Percentiles rank a stretch among this genome's conserved stretches.
phyloP scores from a whole-genome alignment of 2,888 invertebrate species.

The Galerucella calmariensis region DNA sequence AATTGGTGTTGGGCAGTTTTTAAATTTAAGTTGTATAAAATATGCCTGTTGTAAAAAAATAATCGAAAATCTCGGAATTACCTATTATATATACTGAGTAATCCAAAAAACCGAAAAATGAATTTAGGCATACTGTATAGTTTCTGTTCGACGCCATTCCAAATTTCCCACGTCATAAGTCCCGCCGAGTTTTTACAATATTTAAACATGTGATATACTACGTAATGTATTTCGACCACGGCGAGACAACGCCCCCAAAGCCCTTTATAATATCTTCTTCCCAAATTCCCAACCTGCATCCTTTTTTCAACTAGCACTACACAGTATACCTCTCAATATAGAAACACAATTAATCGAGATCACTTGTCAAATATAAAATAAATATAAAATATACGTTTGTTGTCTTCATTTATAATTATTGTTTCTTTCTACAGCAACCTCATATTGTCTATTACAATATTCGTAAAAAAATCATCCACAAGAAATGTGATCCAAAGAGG shows the following conservation, averaged over 20 bases:
- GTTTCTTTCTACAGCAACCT: slow-evolving; percentile 32
- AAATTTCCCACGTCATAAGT: slow-evolving; percentile 44
- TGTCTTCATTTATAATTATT: slow-evolving; percentile 56
- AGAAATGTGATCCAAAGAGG: neutral
- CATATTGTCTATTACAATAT: neutral
- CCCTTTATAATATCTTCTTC: slow-evolving; percentile 36
- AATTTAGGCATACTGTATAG: slow-evolving; percentile 33
- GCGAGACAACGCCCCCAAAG: slow-evolving; percentile 48
- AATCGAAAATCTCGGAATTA: slow-evolving; percentile 10
- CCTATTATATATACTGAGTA: slow-evolving; percentile 33
- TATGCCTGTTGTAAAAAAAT: slow-evolving; percentile 11
- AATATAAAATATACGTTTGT: slow-evolving; percentile 62
- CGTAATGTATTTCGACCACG: slow-evolving; percentile 59
- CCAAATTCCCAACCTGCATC: slow-evolving; percentile 49
- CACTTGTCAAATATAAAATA: slow-evolving; percentile 63
- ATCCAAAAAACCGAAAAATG: slow-evolving; percentile 21
- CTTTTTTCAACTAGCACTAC: slow-evolving; percentile 62
- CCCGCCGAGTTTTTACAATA: slow-evolving; percentile 58
- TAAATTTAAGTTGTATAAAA: neutral
- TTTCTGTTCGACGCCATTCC: slow-evolving; percentile 34
- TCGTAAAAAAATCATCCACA: neutral
- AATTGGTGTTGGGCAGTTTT: neutral
- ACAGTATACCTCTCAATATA: slow-evolving; percentile 61
- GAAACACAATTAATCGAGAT: slow-evolving; percentile 64
- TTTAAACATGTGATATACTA: slow-evolving; percentile 62